Percentiles rank a stretch among this genome's conserved stretches.
Conservation (phyloP, 2,113 vertebrate species). For the Sclerurus mexicanus region DNA sequence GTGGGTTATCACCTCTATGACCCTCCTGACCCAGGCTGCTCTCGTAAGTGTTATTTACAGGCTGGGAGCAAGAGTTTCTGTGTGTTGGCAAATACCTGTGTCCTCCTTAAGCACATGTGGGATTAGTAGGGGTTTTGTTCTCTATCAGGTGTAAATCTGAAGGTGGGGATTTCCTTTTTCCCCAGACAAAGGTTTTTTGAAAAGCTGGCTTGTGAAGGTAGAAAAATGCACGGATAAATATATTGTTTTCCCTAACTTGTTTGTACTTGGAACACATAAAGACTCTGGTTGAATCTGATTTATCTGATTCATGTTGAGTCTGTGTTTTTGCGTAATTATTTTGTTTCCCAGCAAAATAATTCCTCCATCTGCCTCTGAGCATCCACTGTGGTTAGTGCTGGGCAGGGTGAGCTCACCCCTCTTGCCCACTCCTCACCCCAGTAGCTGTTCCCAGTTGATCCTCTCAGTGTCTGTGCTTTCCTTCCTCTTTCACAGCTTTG, state of each 20-base stretch:
- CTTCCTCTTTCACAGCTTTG: background rate
- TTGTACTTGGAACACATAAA: background rate
- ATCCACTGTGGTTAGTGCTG: rapidly evolving
- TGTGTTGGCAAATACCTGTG: rapidly evolving
- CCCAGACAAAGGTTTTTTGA: background rate
- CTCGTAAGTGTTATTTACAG: background rate
- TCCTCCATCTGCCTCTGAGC: background rate
- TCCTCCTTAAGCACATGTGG: rapidly evolving
- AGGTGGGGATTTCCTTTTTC: background rate
- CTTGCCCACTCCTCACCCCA: background rate
- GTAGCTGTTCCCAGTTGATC: background rate
- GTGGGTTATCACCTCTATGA: background rate
- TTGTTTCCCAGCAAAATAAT: rapidly evolving
- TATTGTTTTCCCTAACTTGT: background rate
- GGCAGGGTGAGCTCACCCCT: rapidly evolving
- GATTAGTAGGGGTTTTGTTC: background rate
- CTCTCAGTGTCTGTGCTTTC: background rate
- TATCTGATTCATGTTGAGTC: background rate
- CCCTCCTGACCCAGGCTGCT: background rate
- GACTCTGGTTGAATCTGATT: background rate
- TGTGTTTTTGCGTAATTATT: background rate
- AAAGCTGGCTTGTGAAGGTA: background rate
- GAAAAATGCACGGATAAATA: background rate
- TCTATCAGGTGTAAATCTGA: rapidly evolving
- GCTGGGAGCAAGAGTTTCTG: no score